Conservation (phyloP, 2,888 invertebrate genomes). For the Aspidiotus destructor region DNA sequence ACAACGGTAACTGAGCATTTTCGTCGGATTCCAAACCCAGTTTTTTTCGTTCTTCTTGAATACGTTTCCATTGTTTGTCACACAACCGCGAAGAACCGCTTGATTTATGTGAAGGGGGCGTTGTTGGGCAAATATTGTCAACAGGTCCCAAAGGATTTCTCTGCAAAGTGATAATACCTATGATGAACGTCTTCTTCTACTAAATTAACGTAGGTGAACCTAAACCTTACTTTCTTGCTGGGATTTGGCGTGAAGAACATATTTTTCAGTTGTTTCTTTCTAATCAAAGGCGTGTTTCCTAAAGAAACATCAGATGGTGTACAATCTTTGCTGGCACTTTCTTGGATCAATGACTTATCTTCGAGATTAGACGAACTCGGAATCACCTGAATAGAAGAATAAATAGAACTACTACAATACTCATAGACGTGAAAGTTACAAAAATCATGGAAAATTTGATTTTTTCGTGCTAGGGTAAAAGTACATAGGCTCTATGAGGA, state of each 20-base stretch:
- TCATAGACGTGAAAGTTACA: too few relatives aligned
- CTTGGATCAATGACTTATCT: too few relatives aligned
- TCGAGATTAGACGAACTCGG: not conserved
- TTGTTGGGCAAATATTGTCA: slow-evolving; percentile 22
- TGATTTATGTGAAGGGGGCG: slow-evolving; percentile 14
- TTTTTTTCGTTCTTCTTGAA: slow-evolving; percentile 32
- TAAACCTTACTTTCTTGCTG: slow-evolving; percentile 21
- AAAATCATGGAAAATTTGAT: too few relatives aligned
- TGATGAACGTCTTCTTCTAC: not conserved
- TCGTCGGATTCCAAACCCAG: slow-evolving; percentile 26
- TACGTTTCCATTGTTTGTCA: slow-evolving; percentile 33
- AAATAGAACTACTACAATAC: too few relatives aligned
- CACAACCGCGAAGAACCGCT: slow-evolving; percentile 22
- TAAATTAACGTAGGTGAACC: not conserved
- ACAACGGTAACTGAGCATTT: slow-evolving; percentile 25
- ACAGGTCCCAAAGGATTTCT: slow-evolving; percentile 19
- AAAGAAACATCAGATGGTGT: not conserved
- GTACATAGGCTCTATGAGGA: too few relatives aligned
- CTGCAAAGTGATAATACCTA: not conserved
- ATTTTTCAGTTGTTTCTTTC: slow-evolving; percentile 22
- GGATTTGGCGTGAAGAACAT: slow-evolving; percentile 24
- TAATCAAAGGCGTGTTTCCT: not conserved
- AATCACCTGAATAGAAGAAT: not conserved
- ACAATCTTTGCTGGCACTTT: not conserved
- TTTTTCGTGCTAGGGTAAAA: too few relatives aligned